Evolutionary conservation across 2,113 vertebrate species (phyloP).

Genomic region (Sprattus sprattus): DNA sequence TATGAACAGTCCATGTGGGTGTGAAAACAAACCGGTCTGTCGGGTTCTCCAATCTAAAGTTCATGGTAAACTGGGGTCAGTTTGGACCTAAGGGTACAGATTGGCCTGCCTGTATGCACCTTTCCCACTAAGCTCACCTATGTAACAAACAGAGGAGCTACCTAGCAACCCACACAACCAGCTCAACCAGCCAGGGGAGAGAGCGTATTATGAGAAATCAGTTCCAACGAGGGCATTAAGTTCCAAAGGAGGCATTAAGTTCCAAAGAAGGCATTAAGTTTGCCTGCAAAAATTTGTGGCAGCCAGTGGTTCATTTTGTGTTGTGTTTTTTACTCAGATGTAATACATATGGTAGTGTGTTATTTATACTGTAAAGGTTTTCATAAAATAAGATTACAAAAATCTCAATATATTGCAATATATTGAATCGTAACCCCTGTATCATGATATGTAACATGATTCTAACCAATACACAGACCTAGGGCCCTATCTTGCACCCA

Average conservation of each 20-base stretch:
- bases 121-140: neutral
- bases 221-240: neutral
- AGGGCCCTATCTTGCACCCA: no score
- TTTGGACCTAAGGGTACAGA: neutral
- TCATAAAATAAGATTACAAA: no score
- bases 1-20: neutral
- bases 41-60: slow-evolving; percentile 31
- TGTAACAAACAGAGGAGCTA: neutral
- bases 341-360: no score
- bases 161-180: slow-evolving; percentile 29
- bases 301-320: no score
- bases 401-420: no score
- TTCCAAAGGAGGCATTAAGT: neutral
- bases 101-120: neutral
- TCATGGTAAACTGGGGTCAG: neutral
- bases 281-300: neutral
- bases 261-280: neutral
- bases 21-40: slow-evolving; percentile 34
- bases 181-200: slow-evolving; percentile 29
- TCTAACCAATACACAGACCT: no score
- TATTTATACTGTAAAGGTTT: no score
- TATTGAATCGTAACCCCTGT: no score
- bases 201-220: neutral
- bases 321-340: no score
- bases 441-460: no score